A percentile compares a stretch with the other conserved stretches of the same genome.
Conservation (phyloP, 2,113 vertebrate genomes). For the Tachycineta bicolor region DNA sequence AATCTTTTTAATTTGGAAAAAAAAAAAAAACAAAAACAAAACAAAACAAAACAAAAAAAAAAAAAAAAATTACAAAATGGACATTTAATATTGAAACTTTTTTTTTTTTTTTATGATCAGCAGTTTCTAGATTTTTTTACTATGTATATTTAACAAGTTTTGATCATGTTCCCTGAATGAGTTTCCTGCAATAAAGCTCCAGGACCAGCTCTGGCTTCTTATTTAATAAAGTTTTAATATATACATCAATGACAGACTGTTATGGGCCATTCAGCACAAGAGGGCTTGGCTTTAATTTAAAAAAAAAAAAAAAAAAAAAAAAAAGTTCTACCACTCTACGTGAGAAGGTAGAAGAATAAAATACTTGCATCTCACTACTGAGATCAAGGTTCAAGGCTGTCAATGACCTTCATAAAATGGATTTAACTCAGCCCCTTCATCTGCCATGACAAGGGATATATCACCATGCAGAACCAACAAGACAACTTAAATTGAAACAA, state of each 20-base stretch:
- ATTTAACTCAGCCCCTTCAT: background rate
- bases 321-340: background rate
- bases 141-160: background rate
- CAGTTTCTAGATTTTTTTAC: background rate
- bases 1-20: background rate
- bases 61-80: background rate
- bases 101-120: background rate
- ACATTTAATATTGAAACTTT: background rate
- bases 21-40: background rate
- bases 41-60: too few relatives aligned
- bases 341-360: background rate
- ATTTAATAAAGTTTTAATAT: background rate
- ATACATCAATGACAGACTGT: background rate
- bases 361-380: background rate
- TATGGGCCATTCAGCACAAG: background rate
- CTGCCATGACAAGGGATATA: background rate
- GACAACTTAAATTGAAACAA: constrained; percentile 49
- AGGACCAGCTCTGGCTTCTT: background rate
- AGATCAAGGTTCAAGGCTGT: constrained; percentile 20
- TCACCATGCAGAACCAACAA: constrained; percentile 1
- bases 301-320: background rate
- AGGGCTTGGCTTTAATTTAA: background rate
- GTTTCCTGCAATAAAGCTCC: background rate
- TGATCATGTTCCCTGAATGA: background rate
- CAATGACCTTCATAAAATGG: background rate